Base-by-base conservation (phyloP, 2,888 invertebrate genomes). In the Hypselothyrea guttata region DNA sequence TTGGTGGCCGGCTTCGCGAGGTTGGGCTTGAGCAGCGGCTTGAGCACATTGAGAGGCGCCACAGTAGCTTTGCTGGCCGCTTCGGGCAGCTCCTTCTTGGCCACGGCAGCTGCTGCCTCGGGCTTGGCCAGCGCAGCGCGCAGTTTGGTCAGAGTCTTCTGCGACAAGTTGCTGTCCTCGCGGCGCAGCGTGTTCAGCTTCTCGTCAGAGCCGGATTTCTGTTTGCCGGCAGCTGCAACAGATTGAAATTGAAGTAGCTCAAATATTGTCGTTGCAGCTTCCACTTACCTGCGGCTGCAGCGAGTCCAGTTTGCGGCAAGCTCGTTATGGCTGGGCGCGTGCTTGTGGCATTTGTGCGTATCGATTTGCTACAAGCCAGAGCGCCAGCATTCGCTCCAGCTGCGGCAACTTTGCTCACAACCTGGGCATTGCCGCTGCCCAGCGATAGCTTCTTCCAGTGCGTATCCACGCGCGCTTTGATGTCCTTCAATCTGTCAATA, bases 391-490 rank as follows among this genome's bases (percentile, higher is more conserved):
- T 33, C 11, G 31, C 16, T 22, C 3, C 22, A 22, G 22, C 22
- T 22, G 22, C 22, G 2, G 22, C 22, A 4, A 4, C 5, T 4
- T 22, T 22, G 22, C n/a, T n/a, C n/a, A n/a, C n/a, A n/a, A 18
- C 61, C 49, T 65, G 54, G 1, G 57, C 8, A 49, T 66, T 70
- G 51, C 37, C 56, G 2, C 28, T 15, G 18, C 62, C 69, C 57
- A 84, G 13, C 0, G 83, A 59, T 33, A 75, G 67, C 40, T 88
- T 89, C 55, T 88, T 89, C 88, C 90, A 89, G 57, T 87, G 82
- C 1, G 87, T 86, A 53, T 90, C 90, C 22, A 90, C 90, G 22
- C 89, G 88, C 8, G 90, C 82, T 42, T 91, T 91, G 9, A 85
- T 69, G 57, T 88, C 86, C 44, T 86, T 88, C 1, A 84, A 49